Percentiles rank a stretch among this genome's conserved stretches.
phyloP scores from a whole-genome alignment of 2,797 vertebrate genomes.

The Dipus sagitta region DNA sequence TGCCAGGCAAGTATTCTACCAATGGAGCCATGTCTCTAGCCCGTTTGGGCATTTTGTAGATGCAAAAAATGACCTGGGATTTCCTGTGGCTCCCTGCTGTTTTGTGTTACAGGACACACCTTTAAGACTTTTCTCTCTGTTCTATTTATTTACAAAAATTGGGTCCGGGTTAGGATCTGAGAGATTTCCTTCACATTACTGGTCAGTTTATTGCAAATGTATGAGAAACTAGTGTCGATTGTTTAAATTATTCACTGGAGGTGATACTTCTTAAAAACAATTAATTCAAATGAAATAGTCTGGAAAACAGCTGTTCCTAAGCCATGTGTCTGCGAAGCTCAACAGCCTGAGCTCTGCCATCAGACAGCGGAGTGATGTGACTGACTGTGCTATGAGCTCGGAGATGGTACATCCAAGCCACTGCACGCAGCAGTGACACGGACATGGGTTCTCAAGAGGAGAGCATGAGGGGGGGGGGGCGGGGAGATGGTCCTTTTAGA shows the following conservation, averaged over 20 bases:
- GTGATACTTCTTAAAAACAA: constrained; percentile 15
- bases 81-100: neutral
- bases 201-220: neutral
- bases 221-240: constrained; percentile 38
- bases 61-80: no score
- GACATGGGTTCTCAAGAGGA: neutral
- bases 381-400: neutral
- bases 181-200: neutral
- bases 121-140: neutral
- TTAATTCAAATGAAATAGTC: constrained; percentile 22
- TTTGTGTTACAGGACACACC: neutral
- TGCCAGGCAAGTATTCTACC: no score
- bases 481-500: neutral
- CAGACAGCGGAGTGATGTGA: fast-evolving
- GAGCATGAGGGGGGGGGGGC: neutral
- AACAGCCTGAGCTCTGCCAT: neutral
- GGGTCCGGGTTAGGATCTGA: neutral
- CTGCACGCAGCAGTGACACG: no score
- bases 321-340: neutral
- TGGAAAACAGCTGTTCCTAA: constrained; percentile 36
- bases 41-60: no score
- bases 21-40: no score
- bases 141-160: neutral
- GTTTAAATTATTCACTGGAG: constrained; percentile 36
- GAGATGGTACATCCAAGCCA: no score